These are phyloP conservation scores for Nautilus pompilius DNA, from an alignment of 1,140 invertebrate genomes.

Conservation along the genomic window DNA sequence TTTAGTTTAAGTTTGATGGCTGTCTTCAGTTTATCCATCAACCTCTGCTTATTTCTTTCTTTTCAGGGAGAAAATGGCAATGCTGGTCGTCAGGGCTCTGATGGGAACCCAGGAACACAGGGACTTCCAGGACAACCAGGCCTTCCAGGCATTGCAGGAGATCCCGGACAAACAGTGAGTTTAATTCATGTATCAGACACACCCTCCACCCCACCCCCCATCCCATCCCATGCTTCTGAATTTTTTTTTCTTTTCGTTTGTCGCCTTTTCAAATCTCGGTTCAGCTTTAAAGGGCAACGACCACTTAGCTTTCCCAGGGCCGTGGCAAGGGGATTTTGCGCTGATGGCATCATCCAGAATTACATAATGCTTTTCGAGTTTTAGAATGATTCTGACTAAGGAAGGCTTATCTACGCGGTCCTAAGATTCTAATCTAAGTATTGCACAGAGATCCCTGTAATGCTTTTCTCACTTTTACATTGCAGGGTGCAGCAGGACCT, in stretches of 20 bases:
- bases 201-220: background rate
- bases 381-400: too few relatives aligned
- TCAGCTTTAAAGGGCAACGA: background rate
- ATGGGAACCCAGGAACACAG: constrained; percentile 11
- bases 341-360: too few relatives aligned
- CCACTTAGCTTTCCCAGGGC: too few relatives aligned
- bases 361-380: too few relatives aligned
- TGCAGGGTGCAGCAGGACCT: constrained; percentile 31
- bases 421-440: too few relatives aligned
- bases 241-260: too few relatives aligned
- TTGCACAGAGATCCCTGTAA: background rate
- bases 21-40: too few relatives aligned
- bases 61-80: constrained; percentile 15
- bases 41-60: too few relatives aligned
- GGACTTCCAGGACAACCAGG: constrained; percentile 23
- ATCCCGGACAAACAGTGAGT: constrained; percentile 11
- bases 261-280: too few relatives aligned
- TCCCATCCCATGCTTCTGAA: background rate
- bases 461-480: background rate
- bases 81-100: constrained; percentile 19
- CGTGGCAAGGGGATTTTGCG: too few relatives aligned
- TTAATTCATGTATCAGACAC: background rate
- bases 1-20: too few relatives aligned
- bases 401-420: too few relatives aligned
- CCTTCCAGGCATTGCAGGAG: constrained; percentile 30